Conservation (phyloP, 2,113 vertebrate species). For the Gobius niger region DNA sequence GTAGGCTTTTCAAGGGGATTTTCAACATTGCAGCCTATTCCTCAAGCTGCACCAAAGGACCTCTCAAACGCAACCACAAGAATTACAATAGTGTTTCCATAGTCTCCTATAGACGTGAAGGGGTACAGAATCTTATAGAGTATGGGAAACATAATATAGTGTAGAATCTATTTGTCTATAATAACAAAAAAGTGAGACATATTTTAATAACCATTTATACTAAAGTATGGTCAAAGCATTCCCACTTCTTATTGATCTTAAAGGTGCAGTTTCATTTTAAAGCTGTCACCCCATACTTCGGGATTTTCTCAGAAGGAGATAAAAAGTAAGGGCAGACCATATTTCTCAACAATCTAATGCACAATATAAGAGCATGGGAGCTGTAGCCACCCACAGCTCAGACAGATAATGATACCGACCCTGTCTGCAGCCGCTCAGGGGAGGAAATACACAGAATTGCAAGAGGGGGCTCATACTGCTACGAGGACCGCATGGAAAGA, state of each 20-base stretch:
- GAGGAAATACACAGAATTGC: not conserved
- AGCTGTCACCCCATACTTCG: not conserved
- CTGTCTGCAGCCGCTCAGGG: conserved; percentile 16
- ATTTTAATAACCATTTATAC: too few relatives aligned
- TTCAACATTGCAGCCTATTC: conserved; percentile 54
- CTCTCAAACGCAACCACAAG: conserved; percentile 32
- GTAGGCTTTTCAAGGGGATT: conserved; percentile 46
- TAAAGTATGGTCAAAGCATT: too few relatives aligned
- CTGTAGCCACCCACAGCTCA: conserved; percentile 16
- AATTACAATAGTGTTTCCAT: conserved; percentile 26
- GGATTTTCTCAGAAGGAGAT: conserved; percentile 2
- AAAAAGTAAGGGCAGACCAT: not conserved
- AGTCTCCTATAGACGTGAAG: not conserved
- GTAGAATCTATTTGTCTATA: not conserved
- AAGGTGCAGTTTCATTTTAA: not conserved
- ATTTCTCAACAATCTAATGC: conserved; percentile 13
- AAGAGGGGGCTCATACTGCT: too few relatives aligned
- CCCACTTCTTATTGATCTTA: not conserved
- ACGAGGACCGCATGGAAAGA: not conserved
- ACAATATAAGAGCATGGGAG: conserved; percentile 3
- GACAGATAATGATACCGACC: conserved; percentile 6
- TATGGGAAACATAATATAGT: not conserved
- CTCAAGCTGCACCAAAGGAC: conserved; percentile 38
- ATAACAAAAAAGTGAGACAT: too few relatives aligned
- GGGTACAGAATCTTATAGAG: not conserved